These are phyloP conservation scores for Bostrychus sinensis DNA, from an alignment of 2,113 vertebrate species.

Conservation along the genomic window DNA sequence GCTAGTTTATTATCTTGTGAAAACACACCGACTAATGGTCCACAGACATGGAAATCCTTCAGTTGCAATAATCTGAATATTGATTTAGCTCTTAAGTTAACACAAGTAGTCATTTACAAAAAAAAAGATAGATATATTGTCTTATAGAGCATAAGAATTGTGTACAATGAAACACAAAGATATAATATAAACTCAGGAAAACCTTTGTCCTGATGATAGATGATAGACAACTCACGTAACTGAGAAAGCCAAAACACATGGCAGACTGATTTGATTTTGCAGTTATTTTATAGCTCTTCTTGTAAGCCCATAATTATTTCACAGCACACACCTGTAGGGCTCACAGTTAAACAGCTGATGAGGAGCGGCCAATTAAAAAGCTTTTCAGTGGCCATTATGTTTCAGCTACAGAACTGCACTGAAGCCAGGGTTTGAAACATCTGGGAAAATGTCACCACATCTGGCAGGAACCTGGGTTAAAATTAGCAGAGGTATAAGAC, in stretches of 20 bases:
- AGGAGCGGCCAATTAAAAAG: neutral
- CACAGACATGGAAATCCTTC: neutral
- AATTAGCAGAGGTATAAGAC: neutral
- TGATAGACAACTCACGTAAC: too few relatives aligned
- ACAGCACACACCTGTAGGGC: neutral
- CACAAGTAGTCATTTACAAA: too few relatives aligned
- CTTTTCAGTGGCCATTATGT: neutral
- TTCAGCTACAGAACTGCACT: neutral
- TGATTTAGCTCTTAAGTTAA: too few relatives aligned
- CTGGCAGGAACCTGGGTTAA: neutral
- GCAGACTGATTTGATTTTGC: too few relatives aligned
- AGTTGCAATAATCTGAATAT: too few relatives aligned
- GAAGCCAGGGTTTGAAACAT: neutral
- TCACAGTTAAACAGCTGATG: neutral
- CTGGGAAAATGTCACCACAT: neutral
- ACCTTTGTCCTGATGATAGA: too few relatives aligned
- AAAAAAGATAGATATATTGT: too few relatives aligned
- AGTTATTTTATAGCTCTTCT: neutral
- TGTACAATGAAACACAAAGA: too few relatives aligned
- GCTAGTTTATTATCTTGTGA: neutral
- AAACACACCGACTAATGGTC: neutral
- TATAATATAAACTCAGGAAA: too few relatives aligned
- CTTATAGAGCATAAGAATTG: too few relatives aligned
- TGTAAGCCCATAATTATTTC: neutral
- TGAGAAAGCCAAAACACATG: too few relatives aligned